Conservation (phyloP, 2,888 invertebrate genomes). For the Oscheius onirici region DNA sequence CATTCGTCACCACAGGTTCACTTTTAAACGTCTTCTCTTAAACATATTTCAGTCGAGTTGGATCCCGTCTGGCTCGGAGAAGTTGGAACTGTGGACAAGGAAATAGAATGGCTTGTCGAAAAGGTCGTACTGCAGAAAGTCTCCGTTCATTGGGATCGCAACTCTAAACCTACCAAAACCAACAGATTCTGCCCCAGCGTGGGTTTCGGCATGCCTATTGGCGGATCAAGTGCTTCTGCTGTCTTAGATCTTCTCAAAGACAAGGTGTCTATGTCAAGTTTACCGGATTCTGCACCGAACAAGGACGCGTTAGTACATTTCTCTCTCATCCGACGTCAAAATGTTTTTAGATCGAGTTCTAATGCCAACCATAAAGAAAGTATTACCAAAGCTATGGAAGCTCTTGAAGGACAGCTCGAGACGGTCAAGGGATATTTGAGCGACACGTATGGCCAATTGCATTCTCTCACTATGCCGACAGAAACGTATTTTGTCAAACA, state of each 20-base stretch:
- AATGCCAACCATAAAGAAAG: no score
- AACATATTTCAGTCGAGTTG: no score
- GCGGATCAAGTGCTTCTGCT: background rate
- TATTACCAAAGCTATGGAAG: no score
- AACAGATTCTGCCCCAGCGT: background rate
- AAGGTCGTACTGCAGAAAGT: background rate
- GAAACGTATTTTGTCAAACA: no score
- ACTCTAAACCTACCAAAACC: background rate
- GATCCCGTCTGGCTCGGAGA: no score
- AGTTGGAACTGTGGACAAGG: no score
- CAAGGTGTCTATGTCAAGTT: background rate
- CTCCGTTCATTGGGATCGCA: background rate
- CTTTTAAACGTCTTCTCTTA: no score
- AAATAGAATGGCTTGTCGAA: conserved; percentile 7
- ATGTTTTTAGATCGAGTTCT: background rate
- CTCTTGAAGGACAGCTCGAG: no score
- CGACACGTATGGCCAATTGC: no score
- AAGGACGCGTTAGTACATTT: background rate
- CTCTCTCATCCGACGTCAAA: background rate
- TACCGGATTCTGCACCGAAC: background rate
- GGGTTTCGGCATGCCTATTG: no score
- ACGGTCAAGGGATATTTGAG: no score
- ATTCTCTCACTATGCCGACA: no score
- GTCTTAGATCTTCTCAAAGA: background rate
- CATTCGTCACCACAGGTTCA: background rate